Evolutionary conservation across 2,797 vertebrate genomes (phyloP), one percentile per base, ranked within the genome.

Genomic region (Lindbergichthys nudifrons): DNA sequence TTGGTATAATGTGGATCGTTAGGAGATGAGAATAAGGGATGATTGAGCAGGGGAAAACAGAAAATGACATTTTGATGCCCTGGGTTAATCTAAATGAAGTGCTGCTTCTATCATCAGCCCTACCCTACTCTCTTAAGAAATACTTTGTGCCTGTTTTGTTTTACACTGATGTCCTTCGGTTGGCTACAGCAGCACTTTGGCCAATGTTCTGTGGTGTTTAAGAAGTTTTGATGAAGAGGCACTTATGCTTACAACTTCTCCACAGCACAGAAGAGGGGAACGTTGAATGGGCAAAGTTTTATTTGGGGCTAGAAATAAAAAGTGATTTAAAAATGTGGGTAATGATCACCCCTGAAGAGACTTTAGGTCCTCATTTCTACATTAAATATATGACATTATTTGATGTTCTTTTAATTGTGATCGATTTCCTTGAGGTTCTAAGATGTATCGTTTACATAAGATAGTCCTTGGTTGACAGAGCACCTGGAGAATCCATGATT

Each of bases 151-250:
- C 42, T 72, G 48, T 45, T 16, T 52, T 70, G 42, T 56, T 56
- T 46, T 39, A 46, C 15, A 12, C 36, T 43, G 18, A 18, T 43
- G 18, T 7, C 10, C 23, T 15, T 5, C 12, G 18, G 65, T 61
- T 46, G 46, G 63, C 48, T 53, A 19, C 42, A 52, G 65, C 52
- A 60, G 70, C 66, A 62, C 15, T 75, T 58, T 76, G 65, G 70
- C 61, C 26, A 26, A 8, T 30, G 56, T 26, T 72, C 63, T 59
- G 56, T 43, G 41, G 43, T 69, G 42, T 70, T 82, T 67, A 72
- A 77, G 79, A 57, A 39, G 77, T 87, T 75, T 75, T 80, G 65
- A 85, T 83, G 66, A 87, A 71, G 45, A 76, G 52, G 80, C 79
- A 68, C 41, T 26, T 32, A 65, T 58, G 62, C 54, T 64, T 46